Conservation (phyloP, 2,797 vertebrate species). For the Hephaestus fuliginosus region DNA sequence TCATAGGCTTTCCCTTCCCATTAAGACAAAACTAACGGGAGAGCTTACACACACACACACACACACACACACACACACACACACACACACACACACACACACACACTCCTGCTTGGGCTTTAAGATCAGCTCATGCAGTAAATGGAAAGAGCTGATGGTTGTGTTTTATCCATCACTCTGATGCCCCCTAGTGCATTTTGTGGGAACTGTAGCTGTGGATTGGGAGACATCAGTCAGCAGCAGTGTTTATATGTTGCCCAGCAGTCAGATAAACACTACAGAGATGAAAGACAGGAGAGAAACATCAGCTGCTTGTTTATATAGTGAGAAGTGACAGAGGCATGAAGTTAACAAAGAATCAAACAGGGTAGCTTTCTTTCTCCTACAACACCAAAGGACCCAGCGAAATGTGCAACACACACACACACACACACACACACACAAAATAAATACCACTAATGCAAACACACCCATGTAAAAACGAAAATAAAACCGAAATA, state of each 20-base stretch:
- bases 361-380: not conserved
- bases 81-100: not conserved
- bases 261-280: not conserved
- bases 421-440: not conserved
- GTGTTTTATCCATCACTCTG: slow-evolving; percentile 41
- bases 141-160: not conserved
- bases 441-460: not conserved
- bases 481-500: not conserved
- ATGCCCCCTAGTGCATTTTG: slow-evolving; percentile 71
- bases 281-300: slow-evolving; percentile 1
- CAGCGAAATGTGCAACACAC: not conserved
- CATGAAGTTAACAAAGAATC: not conserved
- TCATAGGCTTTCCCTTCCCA: not conserved
- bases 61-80: not conserved
- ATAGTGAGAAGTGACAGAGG: not conserved
- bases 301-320: slow-evolving; percentile 7
- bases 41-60: not conserved
- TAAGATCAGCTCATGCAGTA: slow-evolving; percentile 14
- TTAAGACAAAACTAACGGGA: slow-evolving; percentile 1
- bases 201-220: slow-evolving; percentile 33
- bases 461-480: not conserved
- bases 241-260: not conserved
- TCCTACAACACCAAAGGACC: not conserved
- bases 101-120: slow-evolving; percentile 7
- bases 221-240: not conserved